These are phyloP conservation scores for Gavia stellata DNA, from an alignment of 2,113 vertebrate genomes.

Conservation along the genomic window DNA sequence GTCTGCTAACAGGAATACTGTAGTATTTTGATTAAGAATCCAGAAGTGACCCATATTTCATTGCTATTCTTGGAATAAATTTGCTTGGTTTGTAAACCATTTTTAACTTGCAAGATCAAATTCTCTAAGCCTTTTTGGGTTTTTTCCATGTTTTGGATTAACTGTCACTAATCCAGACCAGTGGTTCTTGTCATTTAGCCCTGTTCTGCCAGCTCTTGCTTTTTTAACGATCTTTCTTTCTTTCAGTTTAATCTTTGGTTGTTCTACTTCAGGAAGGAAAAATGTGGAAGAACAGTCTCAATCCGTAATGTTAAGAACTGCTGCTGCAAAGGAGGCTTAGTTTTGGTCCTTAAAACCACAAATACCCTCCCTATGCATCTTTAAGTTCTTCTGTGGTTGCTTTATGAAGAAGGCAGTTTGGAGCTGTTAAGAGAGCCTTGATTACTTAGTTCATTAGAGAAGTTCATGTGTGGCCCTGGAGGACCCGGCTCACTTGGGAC, in stretches of 20 bases:
- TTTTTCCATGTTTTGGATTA: constrained; percentile 18
- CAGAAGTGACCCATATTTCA: constrained; percentile 30
- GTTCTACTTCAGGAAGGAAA: background rate
- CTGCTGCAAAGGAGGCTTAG: background rate
- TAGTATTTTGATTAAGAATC: constrained; percentile 49
- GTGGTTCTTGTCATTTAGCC: constrained; percentile 13
- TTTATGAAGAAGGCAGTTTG: background rate
- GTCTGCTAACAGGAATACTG: background rate
- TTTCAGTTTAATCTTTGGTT: constrained; percentile 6
- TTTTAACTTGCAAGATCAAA: constrained; percentile 35
- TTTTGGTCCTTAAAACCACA: background rate
- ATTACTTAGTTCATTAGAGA: background rate
- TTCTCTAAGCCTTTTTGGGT: background rate
- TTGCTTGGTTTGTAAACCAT: constrained; percentile 43
- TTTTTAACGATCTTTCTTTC: background rate
- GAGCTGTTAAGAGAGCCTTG: background rate
- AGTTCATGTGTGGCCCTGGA: background rate
- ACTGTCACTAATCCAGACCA: background rate
- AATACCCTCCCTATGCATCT: background rate
- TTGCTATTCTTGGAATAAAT: constrained; percentile 44
- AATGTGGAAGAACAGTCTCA: background rate
- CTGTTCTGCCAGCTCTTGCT: background rate
- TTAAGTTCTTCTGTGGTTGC: background rate
- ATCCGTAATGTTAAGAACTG: background rate
- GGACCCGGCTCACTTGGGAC: too few relatives aligned